These are phyloP conservation scores for Morone saxatilis DNA, from an alignment of 2,113 vertebrate species.

Conservation along the genomic window DNA sequence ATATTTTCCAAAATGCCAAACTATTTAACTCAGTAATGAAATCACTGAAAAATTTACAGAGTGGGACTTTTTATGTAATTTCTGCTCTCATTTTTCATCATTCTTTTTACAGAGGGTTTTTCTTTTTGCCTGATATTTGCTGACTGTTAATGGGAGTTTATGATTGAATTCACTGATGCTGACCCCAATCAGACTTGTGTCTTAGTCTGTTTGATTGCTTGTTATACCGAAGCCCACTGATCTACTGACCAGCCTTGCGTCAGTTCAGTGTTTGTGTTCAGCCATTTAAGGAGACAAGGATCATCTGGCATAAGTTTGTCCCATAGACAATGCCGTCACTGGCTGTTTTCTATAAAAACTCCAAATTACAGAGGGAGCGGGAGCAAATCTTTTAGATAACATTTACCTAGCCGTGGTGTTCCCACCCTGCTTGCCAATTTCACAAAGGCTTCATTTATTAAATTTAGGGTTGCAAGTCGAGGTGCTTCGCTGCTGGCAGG, in stretches of 20 bases:
- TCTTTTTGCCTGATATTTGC: background rate
- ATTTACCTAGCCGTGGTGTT: constrained; percentile 37
- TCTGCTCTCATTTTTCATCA: background rate
- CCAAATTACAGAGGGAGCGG: background rate
- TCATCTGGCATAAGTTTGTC: constrained; percentile 24
- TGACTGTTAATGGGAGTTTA: constrained; percentile 35
- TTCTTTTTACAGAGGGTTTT: background rate
- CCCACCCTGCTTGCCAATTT: constrained; percentile 36
- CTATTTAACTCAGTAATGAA: constrained; percentile 4
- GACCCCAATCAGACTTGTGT: constrained; percentile 59
- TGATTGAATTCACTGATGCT: constrained; percentile 32
- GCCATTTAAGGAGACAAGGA: constrained; percentile 6
- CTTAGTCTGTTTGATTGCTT: constrained; percentile 51
- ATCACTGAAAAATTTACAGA: background rate
- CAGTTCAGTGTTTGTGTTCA: background rate
- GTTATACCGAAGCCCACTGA: constrained; percentile 41
- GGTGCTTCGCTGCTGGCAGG: constrained; percentile 40
- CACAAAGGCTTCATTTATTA: constrained; percentile 46
- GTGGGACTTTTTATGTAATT: too few species aligned
- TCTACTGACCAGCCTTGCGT: constrained; percentile 17
- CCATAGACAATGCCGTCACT: constrained; percentile 21
- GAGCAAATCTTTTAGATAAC: constrained; percentile 41
- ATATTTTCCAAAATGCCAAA: background rate
- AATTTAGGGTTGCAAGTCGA: constrained; percentile 36
- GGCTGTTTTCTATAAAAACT: constrained; percentile 44